Base-by-base conservation (phyloP, 2,113 vertebrate genomes). In the Callospermophilus lateralis region DNA sequence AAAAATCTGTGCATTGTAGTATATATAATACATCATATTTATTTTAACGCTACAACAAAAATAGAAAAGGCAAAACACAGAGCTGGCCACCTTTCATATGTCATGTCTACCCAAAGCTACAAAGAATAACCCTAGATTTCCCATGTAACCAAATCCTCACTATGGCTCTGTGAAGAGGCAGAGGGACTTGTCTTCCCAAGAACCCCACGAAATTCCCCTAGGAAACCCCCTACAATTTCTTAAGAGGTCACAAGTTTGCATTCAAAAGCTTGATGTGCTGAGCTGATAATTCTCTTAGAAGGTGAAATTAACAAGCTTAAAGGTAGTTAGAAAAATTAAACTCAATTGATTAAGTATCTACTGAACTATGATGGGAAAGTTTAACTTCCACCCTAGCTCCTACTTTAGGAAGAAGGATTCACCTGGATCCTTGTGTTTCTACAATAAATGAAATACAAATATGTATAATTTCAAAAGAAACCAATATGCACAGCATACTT, bases 241-340 rank as follows among this genome's bases (percentile, higher is more conserved):
- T 32, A 78, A 68, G 34, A 76, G 28, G 83, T 91, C 78, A 90
- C 22, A 58, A 37, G 37, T 95, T 86, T 81, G 68, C 13, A 89
- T 89, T 93, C 84, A 91, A 95, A 93, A 45, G 72, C 53, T 73
- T 85, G 63, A 37, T 92, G 84, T 89, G 51, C 45, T 2, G 30
- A 72, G 87, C 74, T 89, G 20, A 55, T 65, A 84, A 90, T 81
- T 95, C 9, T 32, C 55, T 95, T 89, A 85, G 65, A 85, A 83
- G 72, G 13, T 55, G 24, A 74, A 32, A 93, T 67, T 65, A 74
- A 88, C 74, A 92, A 80, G 91, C 37, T 89, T 73, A 89, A 95
- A 93, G 65, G 53, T 48, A 76, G 11, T 45, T 76, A 93, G 37
- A 93, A 96, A 92, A 92, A 61, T 61, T 86, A 63, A 96, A 90